Conservation (phyloP, 2,113 vertebrate species). For the Rissa tridactyla region DNA sequence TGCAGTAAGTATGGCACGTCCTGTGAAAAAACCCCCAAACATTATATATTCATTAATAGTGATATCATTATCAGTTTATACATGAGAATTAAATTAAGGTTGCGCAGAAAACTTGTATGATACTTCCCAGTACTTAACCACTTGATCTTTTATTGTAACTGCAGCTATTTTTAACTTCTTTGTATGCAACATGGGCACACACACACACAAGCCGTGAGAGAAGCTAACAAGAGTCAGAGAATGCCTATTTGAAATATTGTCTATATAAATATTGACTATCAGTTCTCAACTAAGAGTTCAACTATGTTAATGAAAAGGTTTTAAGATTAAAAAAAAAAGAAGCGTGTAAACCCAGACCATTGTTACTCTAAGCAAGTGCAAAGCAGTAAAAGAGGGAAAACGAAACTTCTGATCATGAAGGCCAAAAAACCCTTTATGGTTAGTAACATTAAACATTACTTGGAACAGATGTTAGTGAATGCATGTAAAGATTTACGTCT, state of each 20-base stretch:
- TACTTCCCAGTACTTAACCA: neutral
- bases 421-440: rapidly evolving
- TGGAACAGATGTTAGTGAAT: neutral
- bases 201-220: neutral
- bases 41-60: neutral
- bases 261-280: neutral
- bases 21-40: neutral
- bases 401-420: neutral
- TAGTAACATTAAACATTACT: neutral
- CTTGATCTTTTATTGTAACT: neutral
- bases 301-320: neutral
- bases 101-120: neutral
- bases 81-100: neutral
- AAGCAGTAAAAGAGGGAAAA: neutral
- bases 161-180: neutral
- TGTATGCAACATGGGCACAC: neutral
- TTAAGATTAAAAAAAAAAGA: neutral
- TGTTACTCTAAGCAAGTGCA: neutral
- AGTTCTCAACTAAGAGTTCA: neutral
- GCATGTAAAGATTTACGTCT: neutral
- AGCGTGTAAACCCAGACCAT: neutral
- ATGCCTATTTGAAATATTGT: neutral
- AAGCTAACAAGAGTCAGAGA: neutral
- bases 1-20: neutral
- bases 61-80: neutral